Evolutionary conservation across 2,888 invertebrate genomes (phyloP).

Genomic region (Standfussiana lucernea): DNA sequence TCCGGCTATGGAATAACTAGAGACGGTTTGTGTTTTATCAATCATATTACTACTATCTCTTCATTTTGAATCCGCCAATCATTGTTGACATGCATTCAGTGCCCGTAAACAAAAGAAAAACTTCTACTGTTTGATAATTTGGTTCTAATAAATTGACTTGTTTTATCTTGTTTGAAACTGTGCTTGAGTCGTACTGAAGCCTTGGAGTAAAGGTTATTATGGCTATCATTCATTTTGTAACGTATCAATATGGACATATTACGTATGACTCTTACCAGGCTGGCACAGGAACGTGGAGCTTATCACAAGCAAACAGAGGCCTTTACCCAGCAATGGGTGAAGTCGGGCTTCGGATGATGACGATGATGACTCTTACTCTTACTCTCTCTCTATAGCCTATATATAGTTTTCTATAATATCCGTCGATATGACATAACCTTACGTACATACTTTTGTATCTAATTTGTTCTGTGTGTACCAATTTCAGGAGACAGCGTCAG

Average conservation of each 20-base stretch:
- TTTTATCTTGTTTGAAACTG: not conserved
- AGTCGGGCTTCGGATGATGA: not conserved
- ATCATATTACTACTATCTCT: constrained; percentile 20
- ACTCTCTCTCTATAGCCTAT: too few relatives aligned
- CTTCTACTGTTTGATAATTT: not conserved
- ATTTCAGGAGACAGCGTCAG: constrained; percentile 71
- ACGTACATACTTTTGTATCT: not conserved
- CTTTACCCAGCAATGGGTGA: not conserved
- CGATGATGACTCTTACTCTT: not conserved
- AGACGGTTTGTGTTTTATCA: constrained; percentile 68
- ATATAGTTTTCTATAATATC: not conserved
- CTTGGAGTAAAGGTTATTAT: not conserved
- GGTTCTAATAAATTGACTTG: constrained; percentile 3
- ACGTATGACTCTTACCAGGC: not conserved
- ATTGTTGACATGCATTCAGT: constrained; percentile 14
- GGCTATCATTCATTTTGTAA: not conserved
- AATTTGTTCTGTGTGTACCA: not conserved
- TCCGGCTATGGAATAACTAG: constrained; percentile 77
- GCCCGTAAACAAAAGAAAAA: not conserved
- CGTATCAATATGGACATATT: not conserved
- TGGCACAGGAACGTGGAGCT: too few relatives aligned
- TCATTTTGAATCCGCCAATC: constrained; percentile 41
- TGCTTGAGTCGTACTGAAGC: not conserved
- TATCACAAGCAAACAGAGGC: not conserved
- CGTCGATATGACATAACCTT: not conserved